Evolutionary conservation across 1,140 invertebrate species (phyloP).

Genomic region (Paramacrobiotus metropolitanus): DNA sequence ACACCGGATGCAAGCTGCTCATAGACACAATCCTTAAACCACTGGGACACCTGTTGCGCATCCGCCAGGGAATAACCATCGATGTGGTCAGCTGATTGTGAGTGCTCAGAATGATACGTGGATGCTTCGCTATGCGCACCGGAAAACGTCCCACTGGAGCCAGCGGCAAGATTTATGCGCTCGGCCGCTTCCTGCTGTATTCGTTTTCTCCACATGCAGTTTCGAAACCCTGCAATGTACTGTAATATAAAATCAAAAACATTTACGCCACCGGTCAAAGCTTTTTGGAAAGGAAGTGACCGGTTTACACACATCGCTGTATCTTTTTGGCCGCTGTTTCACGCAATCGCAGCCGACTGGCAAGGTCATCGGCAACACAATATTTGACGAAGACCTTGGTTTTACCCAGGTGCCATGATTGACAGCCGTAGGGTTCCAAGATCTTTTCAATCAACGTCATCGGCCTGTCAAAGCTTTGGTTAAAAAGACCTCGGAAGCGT

Average conservation of each 20-base stretch:
- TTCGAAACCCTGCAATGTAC: too few relatives aligned
- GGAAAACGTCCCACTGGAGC: too few relatives aligned
- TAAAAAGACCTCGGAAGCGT: background rate
- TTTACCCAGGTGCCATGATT: constrained; percentile 32
- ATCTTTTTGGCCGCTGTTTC: background rate
- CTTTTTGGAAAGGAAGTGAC: too few relatives aligned
- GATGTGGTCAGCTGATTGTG: too few relatives aligned
- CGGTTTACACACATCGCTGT: background rate
- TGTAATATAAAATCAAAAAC: too few relatives aligned
- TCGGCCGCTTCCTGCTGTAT: too few relatives aligned
- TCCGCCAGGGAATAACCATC: background rate
- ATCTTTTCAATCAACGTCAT: background rate
- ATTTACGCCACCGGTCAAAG: too few relatives aligned
- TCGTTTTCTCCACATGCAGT: too few relatives aligned
- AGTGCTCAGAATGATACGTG: too few relatives aligned
- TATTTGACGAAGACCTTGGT: constrained; percentile 46
- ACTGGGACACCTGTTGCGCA: background rate
- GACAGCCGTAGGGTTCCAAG: background rate
- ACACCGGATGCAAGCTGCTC: background rate
- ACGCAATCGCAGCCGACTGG: background rate
- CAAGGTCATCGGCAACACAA: background rate
- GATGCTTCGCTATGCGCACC: too few relatives aligned
- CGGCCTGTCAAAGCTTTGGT: background rate
- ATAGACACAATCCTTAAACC: constrained; percentile 1
- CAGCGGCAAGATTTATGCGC: too few relatives aligned